phyloP scores from a whole-genome alignment of 2,113 vertebrate species.

The Nematolebias whitei region DNA sequence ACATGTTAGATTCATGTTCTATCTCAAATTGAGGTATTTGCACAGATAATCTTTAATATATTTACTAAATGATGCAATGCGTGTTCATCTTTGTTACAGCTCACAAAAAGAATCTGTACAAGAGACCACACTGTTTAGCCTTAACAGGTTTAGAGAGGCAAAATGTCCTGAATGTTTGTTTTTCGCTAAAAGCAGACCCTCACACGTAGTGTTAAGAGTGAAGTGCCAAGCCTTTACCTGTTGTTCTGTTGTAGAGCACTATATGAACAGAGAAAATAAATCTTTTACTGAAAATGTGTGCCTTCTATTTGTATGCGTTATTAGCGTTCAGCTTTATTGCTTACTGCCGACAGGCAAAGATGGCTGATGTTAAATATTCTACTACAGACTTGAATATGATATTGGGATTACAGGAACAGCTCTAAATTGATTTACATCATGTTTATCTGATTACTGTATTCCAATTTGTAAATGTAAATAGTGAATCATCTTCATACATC shows the following conservation, averaged over 20 bases:
- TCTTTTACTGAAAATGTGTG: constrained; percentile 60
- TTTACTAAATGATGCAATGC: constrained; percentile 31
- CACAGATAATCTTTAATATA: constrained; percentile 69
- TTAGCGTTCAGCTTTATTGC: not conserved
- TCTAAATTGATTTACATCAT: too few relatives aligned
- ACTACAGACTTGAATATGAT: too few relatives aligned
- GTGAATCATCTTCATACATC: too few relatives aligned
- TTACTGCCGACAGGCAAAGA: too few relatives aligned
- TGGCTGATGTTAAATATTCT: too few relatives aligned
- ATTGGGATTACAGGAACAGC: too few relatives aligned
- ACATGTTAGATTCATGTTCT: constrained; percentile 58
- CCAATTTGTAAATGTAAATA: too few relatives aligned
- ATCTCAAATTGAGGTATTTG: constrained; percentile 75
- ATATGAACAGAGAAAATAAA: constrained; percentile 39
- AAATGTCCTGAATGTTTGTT: constrained; percentile 49
- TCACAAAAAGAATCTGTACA: constrained; percentile 24
- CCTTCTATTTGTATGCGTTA: not conserved
- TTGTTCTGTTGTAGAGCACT: constrained; percentile 51
- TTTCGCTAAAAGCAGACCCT: constrained; percentile 34
- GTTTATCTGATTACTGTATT: too few relatives aligned
- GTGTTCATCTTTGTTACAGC: constrained; percentile 52
- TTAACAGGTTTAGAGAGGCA: constrained; percentile 42
- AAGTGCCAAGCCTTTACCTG: constrained; percentile 68
- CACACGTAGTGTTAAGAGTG: constrained; percentile 42
- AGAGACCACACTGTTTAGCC: constrained; percentile 48